A percentile compares a stretch with the other conserved stretches of the same genome.
Evolutionary conservation across 2,888 invertebrate species (phyloP).

Genomic region (Eristalinus sepulchralis): DNA sequence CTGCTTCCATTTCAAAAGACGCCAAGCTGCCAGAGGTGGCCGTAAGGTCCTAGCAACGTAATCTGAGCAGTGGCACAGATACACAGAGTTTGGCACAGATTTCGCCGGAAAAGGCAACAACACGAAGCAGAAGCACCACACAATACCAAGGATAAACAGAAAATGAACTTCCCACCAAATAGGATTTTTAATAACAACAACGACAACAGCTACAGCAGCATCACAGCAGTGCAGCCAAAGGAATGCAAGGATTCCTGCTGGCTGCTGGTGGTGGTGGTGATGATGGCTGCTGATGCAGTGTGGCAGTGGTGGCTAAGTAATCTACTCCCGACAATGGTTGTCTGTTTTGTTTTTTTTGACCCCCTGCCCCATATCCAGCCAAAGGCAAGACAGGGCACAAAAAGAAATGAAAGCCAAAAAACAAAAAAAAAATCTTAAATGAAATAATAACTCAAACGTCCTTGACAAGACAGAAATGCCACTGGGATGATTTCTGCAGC

Average conservation of each 20-base stretch:
- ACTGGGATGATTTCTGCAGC: not conserved
- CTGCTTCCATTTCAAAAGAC: not conserved
- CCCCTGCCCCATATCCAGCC: not conserved
- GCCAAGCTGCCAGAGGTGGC: not conserved
- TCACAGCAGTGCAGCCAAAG: slow-evolving; percentile 5
- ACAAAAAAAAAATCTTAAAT: not conserved
- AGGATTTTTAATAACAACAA: slow-evolving; percentile 55
- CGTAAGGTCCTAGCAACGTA: not conserved
- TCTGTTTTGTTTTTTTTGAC: not conserved
- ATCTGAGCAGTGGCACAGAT: not conserved
- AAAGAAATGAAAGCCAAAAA: not conserved
- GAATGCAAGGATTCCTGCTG: slow-evolving; percentile 32
- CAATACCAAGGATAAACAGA: slow-evolving; percentile 43
- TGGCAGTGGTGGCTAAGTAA: not conserved
- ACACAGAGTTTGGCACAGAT: slow-evolving; percentile 36
- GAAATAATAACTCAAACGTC: not conserved
- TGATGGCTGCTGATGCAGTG: not conserved
- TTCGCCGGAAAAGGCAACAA: not conserved
- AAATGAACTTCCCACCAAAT: slow-evolving; percentile 33
- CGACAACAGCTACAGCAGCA: not conserved
- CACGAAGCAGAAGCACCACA: slow-evolving; percentile 15
- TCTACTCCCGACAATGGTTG: not conserved
- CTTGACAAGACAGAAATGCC: slow-evolving; percentile 9
- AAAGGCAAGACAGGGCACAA: not conserved
- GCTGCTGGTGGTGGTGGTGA: slow-evolving; percentile 12